Base-by-base conservation (phyloP, 2,888 invertebrate genomes). In the Torymus auratus region DNA sequence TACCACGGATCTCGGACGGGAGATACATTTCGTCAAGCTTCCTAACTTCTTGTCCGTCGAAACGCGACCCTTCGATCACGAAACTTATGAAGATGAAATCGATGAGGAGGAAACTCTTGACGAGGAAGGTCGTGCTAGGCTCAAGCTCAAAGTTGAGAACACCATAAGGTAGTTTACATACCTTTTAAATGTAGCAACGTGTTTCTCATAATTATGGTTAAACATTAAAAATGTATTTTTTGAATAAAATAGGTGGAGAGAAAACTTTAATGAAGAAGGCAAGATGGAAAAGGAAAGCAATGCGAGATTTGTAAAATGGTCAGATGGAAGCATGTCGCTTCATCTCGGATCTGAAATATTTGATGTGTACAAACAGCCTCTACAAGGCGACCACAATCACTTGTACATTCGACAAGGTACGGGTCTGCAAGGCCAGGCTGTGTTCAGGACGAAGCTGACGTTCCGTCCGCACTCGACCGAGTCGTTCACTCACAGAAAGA, bases 401-500 rank as follows among this genome's bases (percentile, higher is more conserved):
- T 92, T 99, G 84, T 99, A 98, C 91, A 97, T 99, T 82, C 95
- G 99, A 0, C 99, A 99, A 94, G 99, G 99, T 60, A 98, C 98
- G 0, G 99, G 99, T 93, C 93, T 99, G 1, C 98, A 99, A 88
- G 99, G 99, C 0, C 99, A 99, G 91, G 97, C 98, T 0, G 97
- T 99, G 52, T 99, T 99, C 92, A 94, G 97, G 60, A 98, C 98
- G 0, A 99, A 99, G 91, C 92, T 99, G 0, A 97, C 98, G 1
- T 99, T 99, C 95, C 94, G 99, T 62, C 99, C 99, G 0, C 98
- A 99, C 90, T 99, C 99, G 0, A 99, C 99, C 0, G 99, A 99
- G 90, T 99, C 99, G 23, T 98, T 99, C 92, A 99, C 99, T 0
- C 99, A 99, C 91, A 94, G 98, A 85, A 99, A 99, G 93, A 99